phyloP scores from a whole-genome alignment of 2,888 invertebrate species.

The Ennomos quercinarius region DNA sequence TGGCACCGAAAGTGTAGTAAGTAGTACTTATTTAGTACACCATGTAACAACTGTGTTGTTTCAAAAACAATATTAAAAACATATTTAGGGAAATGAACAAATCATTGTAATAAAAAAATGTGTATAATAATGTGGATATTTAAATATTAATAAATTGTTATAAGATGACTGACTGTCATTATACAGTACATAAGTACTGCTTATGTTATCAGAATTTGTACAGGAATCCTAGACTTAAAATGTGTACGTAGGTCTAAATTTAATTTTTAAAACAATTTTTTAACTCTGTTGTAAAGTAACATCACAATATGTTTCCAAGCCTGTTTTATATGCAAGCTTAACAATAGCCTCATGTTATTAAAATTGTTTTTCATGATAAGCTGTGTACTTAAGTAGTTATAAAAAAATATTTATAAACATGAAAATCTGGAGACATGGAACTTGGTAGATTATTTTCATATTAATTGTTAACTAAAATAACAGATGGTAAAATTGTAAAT shows the following conservation, averaged over 20 bases:
- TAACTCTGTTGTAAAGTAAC: slow-evolving; percentile 20
- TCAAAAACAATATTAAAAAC: slow-evolving; percentile 35
- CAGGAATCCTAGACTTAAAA: slow-evolving; percentile 32
- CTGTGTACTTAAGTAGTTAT: neutral
- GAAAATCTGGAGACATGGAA: too few relatives aligned
- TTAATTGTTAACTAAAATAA: slow-evolving; percentile 7
- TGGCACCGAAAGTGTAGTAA: slow-evolving; percentile 54
- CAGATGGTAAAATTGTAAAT: neutral
- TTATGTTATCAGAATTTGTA: slow-evolving; percentile 34
- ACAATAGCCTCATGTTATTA: slow-evolving; percentile 14
- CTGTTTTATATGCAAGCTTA: slow-evolving; percentile 22
- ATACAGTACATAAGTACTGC: slow-evolving; percentile 36
- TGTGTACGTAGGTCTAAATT: slow-evolving; percentile 30
- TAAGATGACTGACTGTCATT: slow-evolving; percentile 27
- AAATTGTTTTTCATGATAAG: slow-evolving; percentile 3
- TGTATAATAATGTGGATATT: slow-evolving; percentile 18
- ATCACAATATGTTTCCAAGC: slow-evolving; percentile 25
- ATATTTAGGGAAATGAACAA: slow-evolving; percentile 19
- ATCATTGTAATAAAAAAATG: slow-evolving; percentile 25
- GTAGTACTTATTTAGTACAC: slow-evolving; percentile 75
- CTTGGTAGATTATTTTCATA: slow-evolving; percentile 1
- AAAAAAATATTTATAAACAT: too few relatives aligned
- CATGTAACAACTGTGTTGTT: slow-evolving; percentile 83
- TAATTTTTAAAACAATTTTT: slow-evolving; percentile 18
- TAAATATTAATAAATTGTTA: slow-evolving; percentile 23